Evolutionary conservation across 2,797 vertebrate species (phyloP), one percentile per base, ranked within the genome.

Genomic region (Botia kubotai): DNA sequence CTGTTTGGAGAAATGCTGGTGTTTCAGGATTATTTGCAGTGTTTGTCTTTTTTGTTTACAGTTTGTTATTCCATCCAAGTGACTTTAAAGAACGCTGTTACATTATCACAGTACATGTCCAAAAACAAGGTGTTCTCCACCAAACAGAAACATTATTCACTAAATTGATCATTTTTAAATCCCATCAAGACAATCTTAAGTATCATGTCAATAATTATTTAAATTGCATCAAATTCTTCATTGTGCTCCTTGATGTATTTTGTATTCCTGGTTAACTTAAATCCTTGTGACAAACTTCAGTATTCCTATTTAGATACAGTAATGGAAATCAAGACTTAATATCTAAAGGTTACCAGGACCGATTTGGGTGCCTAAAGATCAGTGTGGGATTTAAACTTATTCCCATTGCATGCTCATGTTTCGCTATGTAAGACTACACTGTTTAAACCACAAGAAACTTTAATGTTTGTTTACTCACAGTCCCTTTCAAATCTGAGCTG

Each of bases 381-480:
- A 26, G 3, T 60, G 12, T 26, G 21, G 57, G 4, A 23, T 60
- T 60, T 26, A 21, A 57, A 11, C 7, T 1, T 2, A 57, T 57
- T 57, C 55, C 19, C 7, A n/a, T 2, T 7, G 8, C 53, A 19
- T 57, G 53, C 53, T 57, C 53, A 19, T 57, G 21, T 23, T 26
- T 26, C 23, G 23, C 23, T 26, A 26, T 26, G 23, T 77, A 77
- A 17, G 57, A 50, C 65, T 62, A 26, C 43, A 21, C 36, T 13
- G 11, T 23, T 39, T 68, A 7, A 66, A 65, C 48, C 19, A 60
- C 39, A 57, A 46, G 66, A 74, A 81, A 67, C 48, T 72, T 75
- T 52, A 65, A 58, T 69, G 46, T 75, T 80, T 72, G 58, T 84
- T 79, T 75, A 26, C 66, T 80, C 67, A 26, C 66, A 26, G 77